phyloP scores from a whole-genome alignment of 2,888 invertebrate species.

The Watsonalla cultraria region DNA sequence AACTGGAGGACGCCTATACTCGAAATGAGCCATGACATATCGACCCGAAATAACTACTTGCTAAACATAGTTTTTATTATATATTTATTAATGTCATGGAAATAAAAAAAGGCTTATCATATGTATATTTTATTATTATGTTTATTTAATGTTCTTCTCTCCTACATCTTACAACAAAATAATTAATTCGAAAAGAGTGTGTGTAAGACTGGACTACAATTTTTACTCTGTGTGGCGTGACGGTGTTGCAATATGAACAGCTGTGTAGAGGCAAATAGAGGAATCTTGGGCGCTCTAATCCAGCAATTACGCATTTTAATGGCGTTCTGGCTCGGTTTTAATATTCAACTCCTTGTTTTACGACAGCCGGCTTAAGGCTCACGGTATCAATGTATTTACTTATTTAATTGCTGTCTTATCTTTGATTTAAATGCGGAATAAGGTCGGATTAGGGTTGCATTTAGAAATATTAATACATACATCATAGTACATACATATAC shows the following conservation, averaged over 20 bases:
- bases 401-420: constrained; percentile 39
- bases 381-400: constrained; percentile 50
- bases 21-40: too few species aligned
- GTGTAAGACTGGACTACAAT: background rate
- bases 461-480: too few species aligned
- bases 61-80: too few species aligned
- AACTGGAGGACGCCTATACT: too few species aligned
- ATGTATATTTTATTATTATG: too few species aligned
- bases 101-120: too few species aligned
- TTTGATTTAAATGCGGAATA: constrained; percentile 1
- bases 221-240: constrained; percentile 30
- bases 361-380: constrained; percentile 41
- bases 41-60: too few species aligned
- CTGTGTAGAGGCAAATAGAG: constrained; percentile 52
- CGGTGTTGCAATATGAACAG: constrained; percentile 35
- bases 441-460: background rate
- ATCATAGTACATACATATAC: too few species aligned
- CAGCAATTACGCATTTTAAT: constrained; percentile 78
- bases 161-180: too few species aligned
- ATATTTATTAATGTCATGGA: too few species aligned
- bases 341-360: constrained; percentile 75
- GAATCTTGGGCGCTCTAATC: constrained; percentile 76
- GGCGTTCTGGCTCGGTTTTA: constrained; percentile 71
- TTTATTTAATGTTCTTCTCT: too few species aligned
- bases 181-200: background rate